Evolutionary conservation across 2,888 invertebrate species (phyloP).

Genomic region (Lingula anatina): DNA sequence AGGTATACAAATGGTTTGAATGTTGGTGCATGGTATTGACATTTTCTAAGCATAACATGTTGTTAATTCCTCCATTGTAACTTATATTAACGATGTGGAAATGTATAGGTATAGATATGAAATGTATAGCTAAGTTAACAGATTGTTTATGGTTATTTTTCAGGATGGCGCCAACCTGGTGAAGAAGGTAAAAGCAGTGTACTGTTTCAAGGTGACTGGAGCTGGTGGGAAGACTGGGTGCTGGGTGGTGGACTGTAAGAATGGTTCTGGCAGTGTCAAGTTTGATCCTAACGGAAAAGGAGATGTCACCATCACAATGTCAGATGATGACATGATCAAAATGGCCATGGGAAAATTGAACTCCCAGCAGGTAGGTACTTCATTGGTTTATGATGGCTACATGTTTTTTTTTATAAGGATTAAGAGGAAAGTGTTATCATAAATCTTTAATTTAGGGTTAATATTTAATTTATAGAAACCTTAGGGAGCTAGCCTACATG

Average conservation of each 20-base stretch:
- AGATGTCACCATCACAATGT: slow-evolving; percentile 83
- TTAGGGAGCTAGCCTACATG: no score
- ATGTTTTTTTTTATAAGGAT: background rate
- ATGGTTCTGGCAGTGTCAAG: slow-evolving; percentile 79
- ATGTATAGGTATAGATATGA: no score
- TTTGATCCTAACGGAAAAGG: slow-evolving; percentile 80
- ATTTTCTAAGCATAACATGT: no score
- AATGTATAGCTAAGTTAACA: no score
- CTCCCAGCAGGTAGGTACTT: slow-evolving; percentile 76
- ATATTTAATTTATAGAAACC: no score
- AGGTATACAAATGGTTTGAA: slow-evolving; percentile 17
- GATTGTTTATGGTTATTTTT: slow-evolving; percentile 8
- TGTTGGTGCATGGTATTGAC: no score
- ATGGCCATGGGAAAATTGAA: slow-evolving; percentile 86
- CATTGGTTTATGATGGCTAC: background rate
- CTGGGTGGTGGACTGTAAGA: slow-evolving; percentile 90
- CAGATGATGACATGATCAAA: slow-evolving; percentile 81
- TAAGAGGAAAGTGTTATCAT: background rate
- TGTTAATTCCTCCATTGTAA: no score
- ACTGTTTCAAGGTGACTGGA: slow-evolving; percentile 81
- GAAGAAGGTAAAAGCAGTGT: slow-evolving; percentile 65
- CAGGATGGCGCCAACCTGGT: slow-evolving; percentile 48
- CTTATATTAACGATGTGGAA: no score
- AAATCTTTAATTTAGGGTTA: no score
- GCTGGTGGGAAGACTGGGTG: slow-evolving; percentile 73